These are phyloP conservation scores for Drosophila mettleri DNA, from an alignment of 2,888 invertebrate species.

Conservation along the genomic window DNA sequence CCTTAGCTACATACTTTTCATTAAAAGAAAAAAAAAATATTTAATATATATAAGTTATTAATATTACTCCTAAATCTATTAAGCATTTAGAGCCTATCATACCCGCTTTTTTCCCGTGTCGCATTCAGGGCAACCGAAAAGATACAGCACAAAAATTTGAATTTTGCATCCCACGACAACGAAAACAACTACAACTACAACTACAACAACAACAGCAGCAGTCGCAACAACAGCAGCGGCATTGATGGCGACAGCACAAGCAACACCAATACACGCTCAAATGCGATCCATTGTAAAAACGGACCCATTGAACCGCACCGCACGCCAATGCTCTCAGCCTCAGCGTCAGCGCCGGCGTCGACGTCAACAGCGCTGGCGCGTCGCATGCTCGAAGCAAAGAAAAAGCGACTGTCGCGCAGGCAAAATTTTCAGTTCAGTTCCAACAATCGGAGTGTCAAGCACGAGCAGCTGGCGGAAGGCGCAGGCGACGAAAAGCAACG, in stretches of 20 bases:
- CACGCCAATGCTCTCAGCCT: slow-evolving; percentile 40
- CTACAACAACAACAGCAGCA: slow-evolving; percentile 5
- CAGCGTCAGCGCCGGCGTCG: slow-evolving; percentile 32
- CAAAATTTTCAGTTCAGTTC: slow-evolving; percentile 81
- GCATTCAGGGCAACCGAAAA: slow-evolving; percentile 40
- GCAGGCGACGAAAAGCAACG: slow-evolving; percentile 15
- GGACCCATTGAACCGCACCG: slow-evolving; percentile 44
- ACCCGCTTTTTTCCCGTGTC: slow-evolving; percentile 18
- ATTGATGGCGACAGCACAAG: slow-evolving; percentile 1
- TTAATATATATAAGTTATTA: too few species aligned
- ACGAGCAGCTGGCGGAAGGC: slow-evolving; percentile 17
- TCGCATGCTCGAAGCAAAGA: slow-evolving; percentile 70
- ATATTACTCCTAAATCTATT: background rate
- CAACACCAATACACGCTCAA: slow-evolving; percentile 29
- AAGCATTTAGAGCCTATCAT: slow-evolving; percentile 16
- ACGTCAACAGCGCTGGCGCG: slow-evolving; percentile 41
- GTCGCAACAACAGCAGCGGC: background rate
- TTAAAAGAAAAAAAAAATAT: too few species aligned
- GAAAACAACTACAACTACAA: slow-evolving; percentile 1
- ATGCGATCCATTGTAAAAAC: slow-evolving; percentile 58
- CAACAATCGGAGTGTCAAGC: slow-evolving; percentile 78
- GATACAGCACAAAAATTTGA: slow-evolving; percentile 72
- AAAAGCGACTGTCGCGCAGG: slow-evolving; percentile 80
- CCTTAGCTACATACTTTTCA: too few species aligned
- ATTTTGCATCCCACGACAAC: slow-evolving; percentile 67